A percentile compares a stretch with the other conserved stretches of the same genome.
Conservation (phyloP, 2,113 vertebrate genomes). For the Argyrosomus japonicus region DNA sequence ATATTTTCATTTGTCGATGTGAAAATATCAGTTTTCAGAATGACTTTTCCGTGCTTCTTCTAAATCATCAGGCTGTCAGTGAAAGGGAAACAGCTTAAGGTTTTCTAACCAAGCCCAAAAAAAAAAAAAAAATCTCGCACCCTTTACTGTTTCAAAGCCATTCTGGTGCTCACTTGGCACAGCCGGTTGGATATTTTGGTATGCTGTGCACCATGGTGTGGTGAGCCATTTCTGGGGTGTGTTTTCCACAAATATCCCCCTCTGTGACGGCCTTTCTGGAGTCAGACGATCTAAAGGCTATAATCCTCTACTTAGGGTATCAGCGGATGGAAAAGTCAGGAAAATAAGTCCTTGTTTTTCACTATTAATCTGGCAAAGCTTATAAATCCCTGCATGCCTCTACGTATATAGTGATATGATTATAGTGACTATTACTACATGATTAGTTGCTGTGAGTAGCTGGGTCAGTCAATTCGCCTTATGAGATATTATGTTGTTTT, state of each 20-base stretch:
- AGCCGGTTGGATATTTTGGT: conserved; percentile 49
- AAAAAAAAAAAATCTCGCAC: not conserved
- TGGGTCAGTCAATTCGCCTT: conserved; percentile 61
- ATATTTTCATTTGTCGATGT: conserved; percentile 4
- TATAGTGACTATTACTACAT: conserved; percentile 46
- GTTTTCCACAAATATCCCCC: conserved; percentile 68
- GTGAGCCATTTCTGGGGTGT: conserved; percentile 55
- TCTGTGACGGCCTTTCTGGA: conserved; percentile 61
- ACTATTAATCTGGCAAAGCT: conserved; percentile 75
- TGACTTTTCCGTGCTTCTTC: conserved; percentile 30
- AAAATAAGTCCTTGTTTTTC: conserved; percentile 78
- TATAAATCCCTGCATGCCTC: conserved; percentile 53
- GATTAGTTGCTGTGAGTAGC: conserved; percentile 63
- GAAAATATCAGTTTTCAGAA: not conserved
- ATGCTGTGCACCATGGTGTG: conserved; percentile 33
- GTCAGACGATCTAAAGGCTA: conserved; percentile 63
- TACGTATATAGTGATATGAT: conserved; percentile 54
- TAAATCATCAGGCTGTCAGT: not conserved
- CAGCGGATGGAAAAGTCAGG: conserved; percentile 63
- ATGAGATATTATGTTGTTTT: conserved; percentile 55
- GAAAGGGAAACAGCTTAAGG: conserved; percentile 7
- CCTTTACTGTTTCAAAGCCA: conserved; percentile 34
- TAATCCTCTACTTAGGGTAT: conserved; percentile 76
- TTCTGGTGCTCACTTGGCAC: conserved; percentile 48
- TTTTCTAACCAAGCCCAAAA: conserved; percentile 8